phyloP scores from a whole-genome alignment of 2,113 vertebrate species.

The Oriolus oriolus region DNA sequence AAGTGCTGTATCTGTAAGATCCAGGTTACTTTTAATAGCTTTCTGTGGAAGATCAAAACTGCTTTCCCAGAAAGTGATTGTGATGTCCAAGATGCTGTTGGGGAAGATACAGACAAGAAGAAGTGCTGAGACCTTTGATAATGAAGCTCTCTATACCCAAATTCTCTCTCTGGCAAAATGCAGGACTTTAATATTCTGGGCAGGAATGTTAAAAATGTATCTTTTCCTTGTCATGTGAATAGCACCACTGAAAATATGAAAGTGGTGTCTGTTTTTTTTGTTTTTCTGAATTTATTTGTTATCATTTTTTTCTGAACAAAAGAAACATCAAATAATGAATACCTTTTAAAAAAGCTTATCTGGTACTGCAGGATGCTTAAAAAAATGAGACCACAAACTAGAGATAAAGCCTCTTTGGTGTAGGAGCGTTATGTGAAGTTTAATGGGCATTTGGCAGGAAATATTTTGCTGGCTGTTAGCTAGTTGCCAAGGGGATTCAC shows the following conservation, averaged over 20 bases:
- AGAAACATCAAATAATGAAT: constrained; percentile 39
- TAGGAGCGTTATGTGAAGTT: constrained; percentile 39
- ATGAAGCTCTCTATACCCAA: neutral
- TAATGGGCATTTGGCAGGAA: constrained; percentile 49
- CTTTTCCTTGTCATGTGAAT: neutral
- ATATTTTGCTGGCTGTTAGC: constrained; percentile 37
- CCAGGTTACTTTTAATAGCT: constrained; percentile 27
- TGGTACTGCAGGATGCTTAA: constrained; percentile 39
- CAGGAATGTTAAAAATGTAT: constrained; percentile 10
- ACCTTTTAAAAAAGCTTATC: constrained; percentile 46
- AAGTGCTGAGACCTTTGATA: constrained; percentile 15
- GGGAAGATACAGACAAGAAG: constrained; percentile 7
- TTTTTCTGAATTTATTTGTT: neutral
- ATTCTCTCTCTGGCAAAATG: neutral
- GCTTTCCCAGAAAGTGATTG: constrained; percentile 10
- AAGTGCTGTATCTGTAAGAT: neutral
- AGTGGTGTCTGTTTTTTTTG: neutral
- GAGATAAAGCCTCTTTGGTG: constrained; percentile 48
- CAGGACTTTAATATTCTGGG: neutral
- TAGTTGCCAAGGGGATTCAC: constrained; percentile 45
- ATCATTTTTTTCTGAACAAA: constrained; percentile 36
- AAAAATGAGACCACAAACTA: constrained; percentile 25
- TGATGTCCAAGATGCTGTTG: constrained; percentile 1
- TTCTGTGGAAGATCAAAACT: constrained; percentile 30
- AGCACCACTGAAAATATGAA: constrained; percentile 11